Evolutionary conservation across 2,888 invertebrate genomes (phyloP), one percentile per base, ranked within the genome.

Genomic region (Camptogramma bilineatum): DNA sequence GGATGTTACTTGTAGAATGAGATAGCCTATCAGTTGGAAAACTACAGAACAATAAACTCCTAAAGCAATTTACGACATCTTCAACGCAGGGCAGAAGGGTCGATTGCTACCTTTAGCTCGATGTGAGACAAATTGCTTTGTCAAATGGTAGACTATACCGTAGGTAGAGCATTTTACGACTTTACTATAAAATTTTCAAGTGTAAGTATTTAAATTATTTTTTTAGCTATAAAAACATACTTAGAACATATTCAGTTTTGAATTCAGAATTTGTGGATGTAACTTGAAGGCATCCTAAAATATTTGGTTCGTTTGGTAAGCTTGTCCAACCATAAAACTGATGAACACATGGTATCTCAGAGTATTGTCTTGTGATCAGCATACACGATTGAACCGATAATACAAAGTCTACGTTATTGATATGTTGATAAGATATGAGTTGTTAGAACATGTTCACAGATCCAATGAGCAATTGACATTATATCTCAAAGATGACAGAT

Each of bases 1-100:
- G 28, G 24, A 18, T 19, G 28, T 34, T 55, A 50, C 31, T 50
- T 31, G 21, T 24, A 18, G 24, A 53, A 53, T 39, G 34, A 51
- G 21, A 55, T 51, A 17, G 21, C 55, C 31, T 62, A 44, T 21
- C 34, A 46, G 51, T 61, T 51, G 51, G 42, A 44, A 61, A 55
- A 13, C 42, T 52, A 55, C 47, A 19, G 39, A 44, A 39, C 24
- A 50, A 61, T 18, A 50, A 53, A 59, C 59, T 55, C 21, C 19
- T 58, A 18, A 9, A 19, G 53, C 47, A 48, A 50, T 47, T 44
- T 51, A 54, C 18, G 42, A 48, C 19, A 31, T 39, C 19, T 18
- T 24, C 21, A 24, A 21, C 53, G 52, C 52, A 53, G 46, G n/a
- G 31, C 34, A 19, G 16, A 19, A 42, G 51, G 28, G 58, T 51